Base-by-base conservation (phyloP, 2,113 vertebrate genomes). In the Nothobranchius kuhntae region DNA sequence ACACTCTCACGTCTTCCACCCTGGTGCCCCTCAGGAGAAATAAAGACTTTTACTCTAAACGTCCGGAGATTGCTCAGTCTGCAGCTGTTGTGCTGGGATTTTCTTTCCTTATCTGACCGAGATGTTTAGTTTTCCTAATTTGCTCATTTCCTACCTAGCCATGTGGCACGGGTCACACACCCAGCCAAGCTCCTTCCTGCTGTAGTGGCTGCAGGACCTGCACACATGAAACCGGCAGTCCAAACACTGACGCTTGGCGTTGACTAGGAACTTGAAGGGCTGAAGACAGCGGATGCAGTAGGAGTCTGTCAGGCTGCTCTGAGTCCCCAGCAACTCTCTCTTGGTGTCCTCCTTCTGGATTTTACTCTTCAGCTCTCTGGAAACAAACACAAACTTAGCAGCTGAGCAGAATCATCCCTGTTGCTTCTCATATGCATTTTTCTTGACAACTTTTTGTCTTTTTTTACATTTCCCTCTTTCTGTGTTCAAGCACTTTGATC, bases 271-370 rank as follows among this genome's bases (percentile, higher is more conserved):
- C 84, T 93, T 93, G 91, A 95, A 96, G 56, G 96, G 94, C 77
- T 95, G 94, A 59, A 98, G 94, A 82, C 97, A 99, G 61, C 86
- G 94, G 58, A 96, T 92, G 0, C 96, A 99, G 87, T 94, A 92
- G 1, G 94, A 94, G 51, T 93, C 90, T 0, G 93, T 92, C 65
- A 96, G 91, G 45, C 91, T 93, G 50, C 85, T 91, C 2, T 94
- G 87, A 56, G 75, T 84, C 0, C 90, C 91, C 17, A 97, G 67
- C 77, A 98, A 76, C 78, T 94, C 94, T 47, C 92, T 88, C 86
- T 95, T 97, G 67, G 81, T 93, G 68, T 91, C 94, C 42, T 96
- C 96, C 72, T 91, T 95, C 75, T 93, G 71, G 0, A 97, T 90
- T 80, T 92, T 93, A 69, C 89, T 94, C 87, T 95, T 96, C 58